phyloP scores from a whole-genome alignment of 2,888 invertebrate genomes.

The Shargacucullia verbasci region DNA sequence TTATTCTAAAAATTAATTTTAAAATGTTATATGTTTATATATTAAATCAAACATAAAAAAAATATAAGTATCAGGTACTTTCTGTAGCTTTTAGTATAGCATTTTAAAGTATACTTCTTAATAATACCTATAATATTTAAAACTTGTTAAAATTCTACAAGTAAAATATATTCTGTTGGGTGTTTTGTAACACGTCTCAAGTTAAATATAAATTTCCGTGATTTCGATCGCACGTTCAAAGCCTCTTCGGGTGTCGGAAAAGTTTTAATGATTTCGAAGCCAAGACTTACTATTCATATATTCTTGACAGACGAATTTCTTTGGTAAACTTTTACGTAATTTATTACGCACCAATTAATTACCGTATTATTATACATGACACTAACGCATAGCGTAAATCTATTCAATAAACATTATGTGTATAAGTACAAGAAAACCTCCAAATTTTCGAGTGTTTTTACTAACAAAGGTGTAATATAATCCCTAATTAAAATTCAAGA shows the following conservation, averaged over 20 bases:
- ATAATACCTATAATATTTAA: background rate
- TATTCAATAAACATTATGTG: conserved; percentile 8
- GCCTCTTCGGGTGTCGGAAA: conserved; percentile 61
- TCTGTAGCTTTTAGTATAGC: background rate
- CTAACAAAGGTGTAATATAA: conserved; percentile 18
- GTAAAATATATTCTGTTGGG: conserved; percentile 36
- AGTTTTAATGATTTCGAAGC: conserved; percentile 72
- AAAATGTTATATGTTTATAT: too few species aligned
- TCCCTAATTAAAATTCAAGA: conserved; percentile 32
- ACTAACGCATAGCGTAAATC: too few species aligned
- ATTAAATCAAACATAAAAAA: too few species aligned
- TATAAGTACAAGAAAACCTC: background rate
- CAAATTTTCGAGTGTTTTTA: background rate
- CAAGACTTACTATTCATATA: conserved; percentile 47
- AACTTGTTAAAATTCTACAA: conserved; percentile 25
- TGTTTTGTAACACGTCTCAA: conserved; percentile 37
- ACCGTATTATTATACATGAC: too few species aligned
- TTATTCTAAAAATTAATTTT: background rate
- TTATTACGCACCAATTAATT: background rate
- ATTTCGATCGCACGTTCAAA: conserved; percentile 56
- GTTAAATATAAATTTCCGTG: conserved; percentile 49
- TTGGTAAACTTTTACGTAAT: conserved; percentile 23
- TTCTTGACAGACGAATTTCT: conserved; percentile 30
- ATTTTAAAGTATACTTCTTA: conserved; percentile 1
- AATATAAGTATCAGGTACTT: too few species aligned